Evolutionary conservation across 2,797 vertebrate species (phyloP).

Genomic region (Mus caroli): DNA sequence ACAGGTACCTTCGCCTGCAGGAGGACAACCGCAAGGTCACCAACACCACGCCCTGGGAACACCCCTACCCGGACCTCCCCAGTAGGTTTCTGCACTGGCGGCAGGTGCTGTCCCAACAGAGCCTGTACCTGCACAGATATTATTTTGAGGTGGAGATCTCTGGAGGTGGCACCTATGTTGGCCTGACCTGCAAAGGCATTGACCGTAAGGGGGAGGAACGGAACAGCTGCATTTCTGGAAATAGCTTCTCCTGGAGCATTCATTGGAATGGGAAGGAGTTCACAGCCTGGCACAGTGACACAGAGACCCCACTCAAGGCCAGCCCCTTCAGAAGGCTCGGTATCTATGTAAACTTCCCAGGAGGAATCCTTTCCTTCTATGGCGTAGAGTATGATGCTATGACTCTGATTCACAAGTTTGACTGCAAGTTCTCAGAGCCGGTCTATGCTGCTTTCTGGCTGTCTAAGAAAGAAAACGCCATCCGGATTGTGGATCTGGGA

Average conservation of each 20-base stretch:
- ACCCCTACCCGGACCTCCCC: slow-evolving; percentile 89
- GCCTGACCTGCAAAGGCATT: slow-evolving; percentile 91
- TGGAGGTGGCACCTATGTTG: slow-evolving; percentile 90
- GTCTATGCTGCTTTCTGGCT: slow-evolving; percentile 92
- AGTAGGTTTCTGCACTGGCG: slow-evolving; percentile 91
- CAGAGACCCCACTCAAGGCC: slow-evolving; percentile 88
- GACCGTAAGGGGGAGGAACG: slow-evolving; percentile 89
- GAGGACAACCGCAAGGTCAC: slow-evolving; percentile 91
- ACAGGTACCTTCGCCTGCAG: slow-evolving; percentile 93
- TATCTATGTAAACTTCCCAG: slow-evolving; percentile 89
- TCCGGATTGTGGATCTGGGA: slow-evolving; percentile 81
- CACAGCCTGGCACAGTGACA: slow-evolving; percentile 92
- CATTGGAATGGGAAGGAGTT: slow-evolving; percentile 91
- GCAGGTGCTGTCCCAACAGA: slow-evolving; percentile 91
- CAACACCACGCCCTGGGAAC: slow-evolving; percentile 93
- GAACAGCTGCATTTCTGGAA: slow-evolving; percentile 91
- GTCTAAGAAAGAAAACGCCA: slow-evolving; percentile 92
- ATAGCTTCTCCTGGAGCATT: slow-evolving; percentile 92
- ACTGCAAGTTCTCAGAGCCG: slow-evolving; percentile 90
- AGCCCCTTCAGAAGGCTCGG: slow-evolving; percentile 88
- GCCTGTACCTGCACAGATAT: slow-evolving; percentile 91
- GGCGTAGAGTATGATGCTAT: slow-evolving; percentile 84
- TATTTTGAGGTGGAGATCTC: slow-evolving; percentile 92
- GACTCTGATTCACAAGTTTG: slow-evolving; percentile 89
- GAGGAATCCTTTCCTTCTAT: slow-evolving; percentile 90